Base-by-base conservation (phyloP, 2,888 invertebrate species). In the Eutolmus rufibarbis region DNA sequence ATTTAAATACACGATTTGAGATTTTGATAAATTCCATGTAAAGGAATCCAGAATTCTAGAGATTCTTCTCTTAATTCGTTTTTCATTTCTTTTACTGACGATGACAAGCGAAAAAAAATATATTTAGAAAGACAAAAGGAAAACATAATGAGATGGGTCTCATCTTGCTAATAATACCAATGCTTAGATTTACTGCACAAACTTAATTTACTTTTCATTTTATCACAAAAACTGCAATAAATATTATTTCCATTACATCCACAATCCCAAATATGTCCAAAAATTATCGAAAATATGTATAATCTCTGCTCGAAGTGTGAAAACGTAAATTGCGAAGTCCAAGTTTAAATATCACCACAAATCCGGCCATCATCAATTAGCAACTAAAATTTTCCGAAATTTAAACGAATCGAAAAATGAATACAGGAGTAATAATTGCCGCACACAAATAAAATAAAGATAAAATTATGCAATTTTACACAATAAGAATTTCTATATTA, bases 301-400 rank as follows among this genome's bases (percentile, higher is more conserved):
- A 76, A 76, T 34, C 8, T n/a, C 37, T 37, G 34, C 37, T 76
- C 76, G 37, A 76, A 76, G 8, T n/a, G n/a, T 31, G 12, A 19
- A 76, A 74, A 31, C 14, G 74, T 14, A 31, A 74, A 74, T 46
- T 19, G n/a, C 19, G 56, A 7, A 28, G 12, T 66, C 2, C 66
- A 23, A 5, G 7, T 28, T 23, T 19, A 28, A 66, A 66, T 4
- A 66, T 28, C 8, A 19, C 2, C 31, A 51, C 28, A 79, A 57
- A 66, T 82, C 66, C 66, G 82, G 57, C 82, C 82, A 82, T 82
- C 57, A 82, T 86, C 37, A 16, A 82, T 82, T 51, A 51, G 51
- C 16, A 79, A 28, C 14, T n/a, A 16, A 76, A 19, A 51, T 51
- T 19, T 37, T 74, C 31, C n/a, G 40, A 76, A 76, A 76, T 28